These are phyloP conservation scores for Brenthis daphne DNA, from an alignment of 2,888 invertebrate species.

Conservation along the genomic window DNA sequence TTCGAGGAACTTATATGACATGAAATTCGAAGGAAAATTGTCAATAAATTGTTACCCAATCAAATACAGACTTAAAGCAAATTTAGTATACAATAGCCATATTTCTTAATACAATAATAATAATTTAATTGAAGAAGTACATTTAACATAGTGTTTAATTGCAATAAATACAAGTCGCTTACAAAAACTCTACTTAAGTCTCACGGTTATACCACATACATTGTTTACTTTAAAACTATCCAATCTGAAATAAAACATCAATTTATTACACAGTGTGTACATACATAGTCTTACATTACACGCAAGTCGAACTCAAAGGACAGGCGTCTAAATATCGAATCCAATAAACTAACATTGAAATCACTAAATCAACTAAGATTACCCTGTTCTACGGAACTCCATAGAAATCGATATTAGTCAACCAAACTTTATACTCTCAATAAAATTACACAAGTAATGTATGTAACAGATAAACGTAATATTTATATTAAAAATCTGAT, in stretches of 20 bases:
- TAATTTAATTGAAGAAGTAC: not conserved
- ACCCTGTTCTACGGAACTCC: constrained; percentile 70
- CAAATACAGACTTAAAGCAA: constrained; percentile 1
- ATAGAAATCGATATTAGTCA: constrained; percentile 45
- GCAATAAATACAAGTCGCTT: constrained; percentile 8
- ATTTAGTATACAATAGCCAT: no score
- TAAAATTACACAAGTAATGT: constrained; percentile 31
- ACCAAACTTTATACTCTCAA: constrained; percentile 46
- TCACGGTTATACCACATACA: constrained; percentile 1
- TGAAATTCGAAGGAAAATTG: constrained; percentile 1
- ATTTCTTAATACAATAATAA: no score
- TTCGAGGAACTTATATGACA: constrained; percentile 28
- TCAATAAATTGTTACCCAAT: not conserved
- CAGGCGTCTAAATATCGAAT: not conserved
- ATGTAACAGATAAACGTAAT: constrained; percentile 35
- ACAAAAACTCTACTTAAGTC: constrained; percentile 3
- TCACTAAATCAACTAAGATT: constrained; percentile 44
- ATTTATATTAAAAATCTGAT: constrained; percentile 57
- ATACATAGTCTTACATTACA: not conserved
- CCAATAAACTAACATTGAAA: constrained; percentile 19
- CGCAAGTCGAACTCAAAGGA: constrained; percentile 1
- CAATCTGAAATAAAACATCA: not conserved
- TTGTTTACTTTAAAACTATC: not conserved
- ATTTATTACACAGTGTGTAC: not conserved
- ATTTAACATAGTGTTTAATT: constrained; percentile 8